Percentiles rank a stretch among this genome's conserved stretches.
These are phyloP conservation scores for Cordylochernes scorpioides DNA, from an alignment of 2,888 invertebrate species.

Conservation along the genomic window DNA sequence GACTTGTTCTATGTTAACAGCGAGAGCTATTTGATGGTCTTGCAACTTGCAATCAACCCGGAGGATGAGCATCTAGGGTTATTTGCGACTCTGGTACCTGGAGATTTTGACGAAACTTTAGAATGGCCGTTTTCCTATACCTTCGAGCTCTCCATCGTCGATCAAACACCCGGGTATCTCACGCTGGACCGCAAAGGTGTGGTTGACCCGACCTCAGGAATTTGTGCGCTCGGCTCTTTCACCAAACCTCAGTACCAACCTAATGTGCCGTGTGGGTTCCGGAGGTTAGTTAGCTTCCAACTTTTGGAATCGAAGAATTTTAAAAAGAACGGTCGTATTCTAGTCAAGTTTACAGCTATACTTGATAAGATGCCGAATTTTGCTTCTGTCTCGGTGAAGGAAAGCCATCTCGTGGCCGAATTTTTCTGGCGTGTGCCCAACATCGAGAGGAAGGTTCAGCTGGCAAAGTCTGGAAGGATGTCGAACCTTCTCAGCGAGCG, in stretches of 20 bases:
- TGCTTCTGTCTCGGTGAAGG: conserved; percentile 9
- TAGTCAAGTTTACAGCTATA: conserved; percentile 7
- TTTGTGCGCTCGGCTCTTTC: conserved; percentile 7
- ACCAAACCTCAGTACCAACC: conserved; percentile 5
- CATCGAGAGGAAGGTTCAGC: conserved; percentile 15
- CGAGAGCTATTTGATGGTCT: conserved; percentile 7
- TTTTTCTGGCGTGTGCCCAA: conserved; percentile 15
- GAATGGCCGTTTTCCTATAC: conserved; percentile 13
- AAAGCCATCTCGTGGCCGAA: conserved; percentile 14
- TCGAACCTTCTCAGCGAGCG: conserved; percentile 12
- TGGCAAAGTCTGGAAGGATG: conserved; percentile 4
- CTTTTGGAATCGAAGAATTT: conserved; percentile 3
- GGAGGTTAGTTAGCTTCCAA: conserved; percentile 3
- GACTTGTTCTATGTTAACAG: conserved; percentile 7
- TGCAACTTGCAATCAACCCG: conserved; percentile 5
- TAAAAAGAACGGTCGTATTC: conserved; percentile 5
- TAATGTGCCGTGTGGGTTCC: conserved; percentile 9
- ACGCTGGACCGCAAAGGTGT: conserved; percentile 3
- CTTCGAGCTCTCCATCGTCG: conserved; percentile 12
- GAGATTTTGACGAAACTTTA: conserved; percentile 5
- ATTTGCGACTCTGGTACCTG: conserved; percentile 6
- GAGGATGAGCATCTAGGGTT: conserved; percentile 6
- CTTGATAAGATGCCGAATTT: conserved; percentile 8
- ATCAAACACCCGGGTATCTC: conserved; percentile 7
- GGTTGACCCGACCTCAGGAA: conserved; percentile 6